Base-by-base conservation (phyloP, 2,113 vertebrate genomes). In the Heptranchias perlo region DNA sequence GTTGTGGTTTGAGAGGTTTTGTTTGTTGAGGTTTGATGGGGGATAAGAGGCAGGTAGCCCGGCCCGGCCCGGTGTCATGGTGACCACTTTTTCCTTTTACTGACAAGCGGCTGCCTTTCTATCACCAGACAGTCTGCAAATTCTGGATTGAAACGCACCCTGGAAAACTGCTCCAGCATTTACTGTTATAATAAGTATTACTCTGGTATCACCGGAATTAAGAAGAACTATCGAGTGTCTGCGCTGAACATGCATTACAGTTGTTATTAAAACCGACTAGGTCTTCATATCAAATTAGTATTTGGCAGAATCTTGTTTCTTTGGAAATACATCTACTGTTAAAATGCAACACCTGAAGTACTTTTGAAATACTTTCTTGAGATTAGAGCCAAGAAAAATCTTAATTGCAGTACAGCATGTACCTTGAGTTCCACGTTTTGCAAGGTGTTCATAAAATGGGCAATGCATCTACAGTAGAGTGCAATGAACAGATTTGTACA, bases 401-500 rank as follows among this genome's bases (percentile, higher is more conserved):
- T n/a, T 44, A 47, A 49, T 94, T 65, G 10, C 25, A 94, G 78
- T 82, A 82, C 62, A 23, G 6, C 11, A 28, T 44, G 39, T 94
- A 1, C 52, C 87, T 58, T n/a, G 39, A 47, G 93, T 67, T 94
- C 31, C 52, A 93, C 18, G 52, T 61, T 94, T 94, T 94, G 39
- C 62, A 64, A 94, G 25, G 87, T 91, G 54, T 61, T 91, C 35
- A 35, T 35, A n/a, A 54, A 35, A 58, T 28, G 87, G 49, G 87
- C 87, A 91, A 54, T 58, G 5, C 7, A 21, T 67, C 1, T 65
- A 11, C 62, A 44, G 8, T 65, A 14, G 18, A 65, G 64, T 58
- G n/a, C 10, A 67, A 44, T 67, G 64, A 94, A 94, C 93, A 67
- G 93, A 94, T 94, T 94, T 94, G 62, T 94, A 67, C 93, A 67